phyloP scores from a whole-genome alignment of 2,888 invertebrate species.

The Drosophila paramelanica region DNA sequence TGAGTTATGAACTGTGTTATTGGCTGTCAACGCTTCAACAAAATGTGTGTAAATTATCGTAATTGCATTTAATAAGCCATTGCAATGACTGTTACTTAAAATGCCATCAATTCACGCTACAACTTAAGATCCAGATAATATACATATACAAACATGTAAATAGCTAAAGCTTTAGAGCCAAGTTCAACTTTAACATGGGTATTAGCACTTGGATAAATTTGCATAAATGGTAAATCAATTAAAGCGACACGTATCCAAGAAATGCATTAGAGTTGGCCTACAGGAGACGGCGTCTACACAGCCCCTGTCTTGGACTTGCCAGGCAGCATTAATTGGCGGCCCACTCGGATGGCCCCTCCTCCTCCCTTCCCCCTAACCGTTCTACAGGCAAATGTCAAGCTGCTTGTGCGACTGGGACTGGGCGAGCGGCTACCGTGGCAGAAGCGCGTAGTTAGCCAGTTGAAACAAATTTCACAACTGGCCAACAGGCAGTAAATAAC shows the following conservation, averaged over 20 bases:
- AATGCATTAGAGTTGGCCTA: conserved; percentile 66
- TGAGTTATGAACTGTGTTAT: conserved; percentile 53
- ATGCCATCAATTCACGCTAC: conserved; percentile 46
- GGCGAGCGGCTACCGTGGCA: conserved; percentile 58
- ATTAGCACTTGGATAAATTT: conserved; percentile 53
- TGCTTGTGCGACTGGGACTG: conserved; percentile 19
- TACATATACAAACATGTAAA: neutral
- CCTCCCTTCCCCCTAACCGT: neutral
- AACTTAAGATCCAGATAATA: conserved; percentile 29
- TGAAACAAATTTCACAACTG: conserved; percentile 73
- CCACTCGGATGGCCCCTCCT: neutral
- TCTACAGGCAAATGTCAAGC: conserved; percentile 47
- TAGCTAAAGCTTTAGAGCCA: conserved; percentile 5
- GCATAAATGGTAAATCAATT: conserved; percentile 80
- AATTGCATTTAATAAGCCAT: conserved; percentile 74
- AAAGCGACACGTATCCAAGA: conserved; percentile 74
- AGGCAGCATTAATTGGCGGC: conserved; percentile 26
- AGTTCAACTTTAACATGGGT: conserved; percentile 33
- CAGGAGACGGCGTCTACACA: conserved; percentile 14
- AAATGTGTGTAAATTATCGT: conserved; percentile 73
- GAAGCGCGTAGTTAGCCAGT: conserved; percentile 58
- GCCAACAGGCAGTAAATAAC: conserved; percentile 67
- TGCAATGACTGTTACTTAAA: conserved; percentile 50
- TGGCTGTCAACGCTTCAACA: conserved; percentile 62
- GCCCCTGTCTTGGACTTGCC: conserved; percentile 18